Conservation (phyloP, 2,797 vertebrate genomes). For the Semaprochilodus insignis region DNA sequence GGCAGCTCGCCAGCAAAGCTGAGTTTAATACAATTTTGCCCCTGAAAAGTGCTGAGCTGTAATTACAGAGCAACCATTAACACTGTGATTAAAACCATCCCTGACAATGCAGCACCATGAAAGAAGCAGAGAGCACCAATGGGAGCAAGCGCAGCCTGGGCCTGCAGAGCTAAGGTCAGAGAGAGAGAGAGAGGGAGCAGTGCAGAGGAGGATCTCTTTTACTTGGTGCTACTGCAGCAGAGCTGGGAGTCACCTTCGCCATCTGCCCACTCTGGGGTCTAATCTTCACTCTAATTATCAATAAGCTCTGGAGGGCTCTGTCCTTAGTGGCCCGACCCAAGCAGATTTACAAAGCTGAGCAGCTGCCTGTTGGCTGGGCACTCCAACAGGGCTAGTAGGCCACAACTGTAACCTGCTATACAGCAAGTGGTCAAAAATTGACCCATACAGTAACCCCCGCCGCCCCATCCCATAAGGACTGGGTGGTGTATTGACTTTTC, state of each 20-base stretch:
- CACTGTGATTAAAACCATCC: slow-evolving; percentile 42
- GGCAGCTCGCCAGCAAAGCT: slow-evolving; percentile 13
- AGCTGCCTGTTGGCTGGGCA: slow-evolving; percentile 2
- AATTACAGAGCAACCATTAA: slow-evolving; percentile 42
- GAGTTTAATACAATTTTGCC: slow-evolving; percentile 32
- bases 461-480: too few species aligned
- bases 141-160: background rate
- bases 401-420: background rate
- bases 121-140: background rate
- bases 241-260: slow-evolving; percentile 36
- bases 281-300: slow-evolving; percentile 53
- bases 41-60: slow-evolving; percentile 28
- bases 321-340: slow-evolving; percentile 32
- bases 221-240: background rate
- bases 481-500: too few species aligned
- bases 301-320: slow-evolving; percentile 46
- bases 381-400: background rate
- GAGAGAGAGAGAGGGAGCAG: background rate
- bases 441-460: too few species aligned
- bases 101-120: slow-evolving; percentile 22
- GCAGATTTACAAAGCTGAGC: slow-evolving; percentile 28
- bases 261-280: slow-evolving; percentile 42
- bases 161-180: background rate
- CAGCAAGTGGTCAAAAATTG: background rate
- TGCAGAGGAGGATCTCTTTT: background rate